Evolutionary conservation across 2,888 invertebrate species (phyloP), one percentile per base, ranked within the genome.

Genomic region (Drosophila prolongata): DNA sequence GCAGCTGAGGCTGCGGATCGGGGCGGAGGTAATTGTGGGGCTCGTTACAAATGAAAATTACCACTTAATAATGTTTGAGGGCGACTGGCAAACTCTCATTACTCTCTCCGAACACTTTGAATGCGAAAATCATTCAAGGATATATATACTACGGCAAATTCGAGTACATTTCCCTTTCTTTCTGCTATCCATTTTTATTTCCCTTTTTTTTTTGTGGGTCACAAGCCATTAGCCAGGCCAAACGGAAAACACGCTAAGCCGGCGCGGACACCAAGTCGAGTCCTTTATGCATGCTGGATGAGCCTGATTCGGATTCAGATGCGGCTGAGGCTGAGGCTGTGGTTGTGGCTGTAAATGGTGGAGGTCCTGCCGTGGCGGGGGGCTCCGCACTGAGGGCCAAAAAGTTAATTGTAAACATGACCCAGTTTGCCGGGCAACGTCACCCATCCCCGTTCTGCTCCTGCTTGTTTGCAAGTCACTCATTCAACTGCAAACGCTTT

Each of bases 391-490:
- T 47, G 59, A 43, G 65, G 75, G 69, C 77, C 75, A 61, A 76
- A 83, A 86, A 88, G 81, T 86, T 86, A 85, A 88, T 85, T 85
- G 88, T 86, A 88, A 86, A 86, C 87, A 85, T 85, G 86, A 85
- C 85, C 85, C 75, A 85, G 77, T 79, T 85, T 75, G 73, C 40
- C 27, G 49, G 50, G 37, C 49, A 61, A n/a, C 47, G 35, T n/a
- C 40, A 43, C 50, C 62, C 65, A 40, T 30, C 27, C 44, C 56
- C n/a, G 47, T 47, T 49, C 43, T 16, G 55, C 24, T 49, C 55
- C 67, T 49, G 66, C 24, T 43, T 59, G 24, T 47, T 47, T 35
- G 35, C 54, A 35, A 66, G 66, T 66, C 66, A 66, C 66, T 66
- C 70, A 52, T 53, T 71, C 62, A 42, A 37, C 52, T 38, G 52